phyloP scores from a whole-genome alignment of 2,888 invertebrate genomes.

The Salticus scenicus region DNA sequence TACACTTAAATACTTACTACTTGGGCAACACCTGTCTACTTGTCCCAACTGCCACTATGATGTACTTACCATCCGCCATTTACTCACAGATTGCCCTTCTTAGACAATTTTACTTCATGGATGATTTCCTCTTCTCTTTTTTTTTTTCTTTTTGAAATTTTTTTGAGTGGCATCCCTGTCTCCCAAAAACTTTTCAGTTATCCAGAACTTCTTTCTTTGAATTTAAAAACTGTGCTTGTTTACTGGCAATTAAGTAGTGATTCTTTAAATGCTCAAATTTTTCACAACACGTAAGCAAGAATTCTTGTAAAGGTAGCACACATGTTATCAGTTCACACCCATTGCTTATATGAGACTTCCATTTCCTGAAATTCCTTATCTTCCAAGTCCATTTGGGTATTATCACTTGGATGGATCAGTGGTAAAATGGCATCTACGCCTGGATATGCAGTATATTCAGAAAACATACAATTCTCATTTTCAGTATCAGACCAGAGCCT shows the following conservation, averaged over 20 bases:
- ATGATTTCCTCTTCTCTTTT: too few species aligned
- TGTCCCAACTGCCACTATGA: too few species aligned
- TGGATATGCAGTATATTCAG: too few species aligned
- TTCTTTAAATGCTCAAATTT: background rate
- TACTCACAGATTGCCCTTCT: too few species aligned
- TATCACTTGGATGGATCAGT: background rate
- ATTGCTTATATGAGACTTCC: background rate
- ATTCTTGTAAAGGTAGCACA: background rate
- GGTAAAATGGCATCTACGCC: background rate
- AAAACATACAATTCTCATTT: too few species aligned
- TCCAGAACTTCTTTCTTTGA: background rate
- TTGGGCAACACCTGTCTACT: too few species aligned
- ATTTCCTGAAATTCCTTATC: background rate
- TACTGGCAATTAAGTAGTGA: background rate
- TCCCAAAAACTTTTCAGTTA: background rate
- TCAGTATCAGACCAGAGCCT: too few species aligned
- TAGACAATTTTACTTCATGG: too few species aligned
- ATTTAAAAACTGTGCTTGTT: slow-evolving; percentile 1
- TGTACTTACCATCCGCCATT: too few species aligned
- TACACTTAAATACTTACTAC: too few species aligned
- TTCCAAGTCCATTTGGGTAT: background rate
- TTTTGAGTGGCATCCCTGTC: background rate
- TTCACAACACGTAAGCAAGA: background rate
- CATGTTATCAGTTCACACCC: background rate
- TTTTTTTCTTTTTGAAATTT: too few species aligned